phyloP scores from a whole-genome alignment of 2,888 invertebrate species.

The Pherbina coryleti region DNA sequence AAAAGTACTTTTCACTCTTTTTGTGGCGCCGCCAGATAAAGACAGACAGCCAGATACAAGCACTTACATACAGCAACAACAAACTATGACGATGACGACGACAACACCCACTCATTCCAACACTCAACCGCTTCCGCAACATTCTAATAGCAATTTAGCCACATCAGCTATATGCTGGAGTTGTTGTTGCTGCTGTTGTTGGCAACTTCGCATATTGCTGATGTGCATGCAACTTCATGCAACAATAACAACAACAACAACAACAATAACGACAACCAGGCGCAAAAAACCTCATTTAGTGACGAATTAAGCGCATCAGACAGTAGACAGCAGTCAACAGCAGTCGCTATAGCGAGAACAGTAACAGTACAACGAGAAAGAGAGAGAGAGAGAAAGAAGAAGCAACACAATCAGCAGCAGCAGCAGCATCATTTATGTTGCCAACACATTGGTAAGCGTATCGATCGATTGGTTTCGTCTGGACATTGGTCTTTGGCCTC shows the following conservation, averaged over 20 bases:
- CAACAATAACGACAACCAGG: constrained; percentile 20
- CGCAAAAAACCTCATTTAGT: constrained; percentile 60
- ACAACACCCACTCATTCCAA: background rate
- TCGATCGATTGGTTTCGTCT: constrained; percentile 41
- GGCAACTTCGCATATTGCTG: background rate
- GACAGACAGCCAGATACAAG: no score
- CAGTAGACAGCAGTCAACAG: constrained; percentile 32
- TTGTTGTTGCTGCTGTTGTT: background rate
- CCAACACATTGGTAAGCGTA: constrained; percentile 20
- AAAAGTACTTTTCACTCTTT: constrained; percentile 16
- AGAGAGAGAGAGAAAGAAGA: no score
- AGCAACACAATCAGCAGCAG: constrained; percentile 48
- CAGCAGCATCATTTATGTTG: constrained; percentile 5
- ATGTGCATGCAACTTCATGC: constrained; percentile 10
- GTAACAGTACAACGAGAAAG: no score
- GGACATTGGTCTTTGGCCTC: constrained; percentile 38
- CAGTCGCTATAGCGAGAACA: background rate
- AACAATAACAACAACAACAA: background rate
- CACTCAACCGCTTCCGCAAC: background rate
- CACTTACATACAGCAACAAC: background rate
- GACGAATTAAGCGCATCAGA: constrained; percentile 65
- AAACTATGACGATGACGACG: background rate
- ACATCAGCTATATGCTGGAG: background rate
- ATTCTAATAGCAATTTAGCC: constrained; percentile 15
- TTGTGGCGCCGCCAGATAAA: background rate